Base-by-base conservation (phyloP, 1,140 invertebrate genomes). In the Brachionus rotundiformis region DNA sequence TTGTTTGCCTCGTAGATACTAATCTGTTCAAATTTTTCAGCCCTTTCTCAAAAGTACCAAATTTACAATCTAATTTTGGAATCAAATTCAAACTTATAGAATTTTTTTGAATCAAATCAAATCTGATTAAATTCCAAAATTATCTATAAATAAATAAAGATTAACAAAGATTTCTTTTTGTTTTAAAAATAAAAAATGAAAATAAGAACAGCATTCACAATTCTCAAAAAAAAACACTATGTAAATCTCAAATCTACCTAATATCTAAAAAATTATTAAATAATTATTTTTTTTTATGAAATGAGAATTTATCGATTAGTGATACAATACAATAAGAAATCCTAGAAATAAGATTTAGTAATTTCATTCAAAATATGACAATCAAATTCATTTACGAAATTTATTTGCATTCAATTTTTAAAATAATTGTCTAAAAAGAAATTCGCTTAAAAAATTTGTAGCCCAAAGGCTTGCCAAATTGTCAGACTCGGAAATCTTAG, bases 321-420 rank as follows among this genome's bases (percentile, higher is more conserved):
- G 61, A 63, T 29, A 63, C 29, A 63, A 63, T 63, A 54, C n/a
- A n/a, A n/a, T n/a, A 54, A 54, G 47, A 54, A 54, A 54, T 54
- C 16, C 47, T 54, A 54, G 47, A 54, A 54, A 54, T 54, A 54
- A 54, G 47, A n/a, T 2, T 19, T 19, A 54, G 47, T 8, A 54
- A 54, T 54, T 54, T 54, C 19, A 54, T 54, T 54, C 47, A 54
- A 54, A 49, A 54, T n/a, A 54, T 54, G 47, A 54, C 47, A 54
- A 54, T 54, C 47, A 54, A 54, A 54, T 41, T 41, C 39, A 41
- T 41, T 41, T 41, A 41, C 2, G 39, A 41, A 41, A 41, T 54
- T 54, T 54, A 25, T 54, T 54, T 54, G 47, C 47, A 54, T 54
- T 54, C 47, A 54, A 54, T 25, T 54, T 54, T 54, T 54, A 19